These are phyloP conservation scores for Julus scandinavius DNA, from an alignment of 2,888 invertebrate species.

Conservation along the genomic window DNA sequence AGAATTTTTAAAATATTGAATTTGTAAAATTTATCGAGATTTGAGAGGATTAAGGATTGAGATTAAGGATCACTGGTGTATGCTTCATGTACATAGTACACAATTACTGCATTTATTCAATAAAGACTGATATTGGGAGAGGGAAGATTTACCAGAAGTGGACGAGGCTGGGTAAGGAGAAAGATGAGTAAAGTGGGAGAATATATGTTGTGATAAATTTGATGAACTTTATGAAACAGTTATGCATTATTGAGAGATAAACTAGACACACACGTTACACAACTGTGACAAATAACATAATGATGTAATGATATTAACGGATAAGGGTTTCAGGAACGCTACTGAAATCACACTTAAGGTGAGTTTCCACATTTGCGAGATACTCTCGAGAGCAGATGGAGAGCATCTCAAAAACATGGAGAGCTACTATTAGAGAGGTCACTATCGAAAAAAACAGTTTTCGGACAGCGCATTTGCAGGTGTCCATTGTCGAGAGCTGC, in stretches of 20 bases:
- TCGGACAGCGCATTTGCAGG: too few relatives aligned
- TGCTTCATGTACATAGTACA: background rate
- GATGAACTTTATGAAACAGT: background rate
- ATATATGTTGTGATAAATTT: background rate
- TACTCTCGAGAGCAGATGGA: too few relatives aligned
- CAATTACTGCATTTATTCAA: background rate
- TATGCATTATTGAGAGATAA: background rate
- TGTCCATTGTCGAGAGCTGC: too few relatives aligned
- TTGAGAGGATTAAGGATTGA: too few relatives aligned
- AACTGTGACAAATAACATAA: background rate
- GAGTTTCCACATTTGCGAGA: background rate
- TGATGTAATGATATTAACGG: background rate
- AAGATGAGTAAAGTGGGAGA: background rate
- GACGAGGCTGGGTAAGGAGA: background rate
- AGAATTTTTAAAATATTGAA: too few relatives aligned
- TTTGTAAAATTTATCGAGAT: too few relatives aligned
- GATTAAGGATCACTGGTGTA: background rate
- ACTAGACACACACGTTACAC: slow-evolving; percentile 8
- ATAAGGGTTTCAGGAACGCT: background rate
- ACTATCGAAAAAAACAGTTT: too few relatives aligned
- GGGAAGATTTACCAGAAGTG: background rate
- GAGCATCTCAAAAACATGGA: too few relatives aligned
- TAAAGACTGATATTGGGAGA: too few relatives aligned
- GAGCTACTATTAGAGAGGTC: too few relatives aligned
- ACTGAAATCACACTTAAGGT: background rate